Base-by-base conservation (phyloP, 2,113 vertebrate genomes). In the Aleadryas rufinucha region DNA sequence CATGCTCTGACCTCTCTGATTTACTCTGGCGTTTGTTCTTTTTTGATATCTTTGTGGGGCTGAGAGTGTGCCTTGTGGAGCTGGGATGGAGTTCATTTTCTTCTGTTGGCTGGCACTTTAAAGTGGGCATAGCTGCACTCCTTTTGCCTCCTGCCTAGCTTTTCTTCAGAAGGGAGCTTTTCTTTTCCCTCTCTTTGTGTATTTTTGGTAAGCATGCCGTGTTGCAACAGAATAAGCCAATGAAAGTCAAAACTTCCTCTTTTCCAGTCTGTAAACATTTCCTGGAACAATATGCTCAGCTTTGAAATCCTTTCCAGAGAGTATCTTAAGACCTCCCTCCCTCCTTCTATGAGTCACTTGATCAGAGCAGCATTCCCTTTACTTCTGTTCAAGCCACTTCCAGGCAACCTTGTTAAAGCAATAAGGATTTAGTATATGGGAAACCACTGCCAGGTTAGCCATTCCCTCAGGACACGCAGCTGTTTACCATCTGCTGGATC, bases 181-280 rank as follows among this genome's bases (percentile, higher is more conserved):
- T 84, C 35, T 91, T 94, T 77, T 81, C 92, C 54, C 56, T 88
- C 44, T 80, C 64, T 86, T 76, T 53, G 45, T 63, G 52, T 72
- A 54, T 87, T 93, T 96, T 96, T 76, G 44, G 93, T 96, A 87
- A 96, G 71, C 89, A 89, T 57, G 81, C 78, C 3, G 3, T 93
- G 84, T 91, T 96, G 87, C 94, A 97, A 89, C 84, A 84, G 95
- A 93, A 39, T 60, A 91, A 87, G 81, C 84, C 95, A 96, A 94
- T 96, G 83, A 95, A 96, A 97, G 91, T 91, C 92, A 96, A 96
- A 93, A 95, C 93, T 96, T 97, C 95, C 85, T 86, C 72, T 90
- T 83, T 94, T 91, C 90, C 86, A 93, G 88, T 92, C 84, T 93
- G 92, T 97, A 97, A 97, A 97, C 95, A 97, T 95, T 97, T 97